Evolutionary conservation across 2,888 invertebrate species (phyloP), one percentile per base, ranked within the genome.

Genomic region (Sialis fuliginosa): DNA sequence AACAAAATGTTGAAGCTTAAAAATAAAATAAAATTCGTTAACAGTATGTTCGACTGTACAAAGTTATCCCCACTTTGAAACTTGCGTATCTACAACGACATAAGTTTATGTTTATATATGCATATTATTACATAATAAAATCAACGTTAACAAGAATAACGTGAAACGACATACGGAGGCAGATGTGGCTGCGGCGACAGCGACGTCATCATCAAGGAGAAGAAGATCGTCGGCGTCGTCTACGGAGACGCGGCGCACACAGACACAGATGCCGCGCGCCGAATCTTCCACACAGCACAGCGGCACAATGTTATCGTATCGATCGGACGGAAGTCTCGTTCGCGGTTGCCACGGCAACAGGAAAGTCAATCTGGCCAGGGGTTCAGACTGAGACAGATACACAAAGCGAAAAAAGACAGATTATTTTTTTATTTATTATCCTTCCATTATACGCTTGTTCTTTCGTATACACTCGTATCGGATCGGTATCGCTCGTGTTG

Each of bases 291-390:
- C 42, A 31, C 13, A 22, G 22, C 22, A 22, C 22, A 22, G 22
- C 22, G 22, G 22, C 22, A 22, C 22, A 22, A 22, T 45, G 45
- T 37, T 33, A 37, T 45, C 63, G 64, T 69, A 69, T 69, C 69
- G 69, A 69, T 69, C 69, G 61, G 59, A 59, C 66, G 62, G 62
- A 62, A 62, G 62, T 62, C 62, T 62, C 60, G 61, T 61, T 66
- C 64, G 64, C 66, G 64, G 69, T 69, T 69, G 69, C 69, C 67
- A 65, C 62, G 62, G 69, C 66, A 66, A 69, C 69, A 66, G 66
- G 62, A 66, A 59, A 69, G 69, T 69, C 69, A 69, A 69, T 69
- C 69, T 69, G 68, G 68, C 68, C 68, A 61, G 62, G 62, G 62
- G 47, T 49, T 47, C 47, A 46, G 50, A 50, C 50, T 50, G 50